phyloP scores from a whole-genome alignment of 2,797 vertebrate genomes.

The Serranus cabrilla region DNA sequence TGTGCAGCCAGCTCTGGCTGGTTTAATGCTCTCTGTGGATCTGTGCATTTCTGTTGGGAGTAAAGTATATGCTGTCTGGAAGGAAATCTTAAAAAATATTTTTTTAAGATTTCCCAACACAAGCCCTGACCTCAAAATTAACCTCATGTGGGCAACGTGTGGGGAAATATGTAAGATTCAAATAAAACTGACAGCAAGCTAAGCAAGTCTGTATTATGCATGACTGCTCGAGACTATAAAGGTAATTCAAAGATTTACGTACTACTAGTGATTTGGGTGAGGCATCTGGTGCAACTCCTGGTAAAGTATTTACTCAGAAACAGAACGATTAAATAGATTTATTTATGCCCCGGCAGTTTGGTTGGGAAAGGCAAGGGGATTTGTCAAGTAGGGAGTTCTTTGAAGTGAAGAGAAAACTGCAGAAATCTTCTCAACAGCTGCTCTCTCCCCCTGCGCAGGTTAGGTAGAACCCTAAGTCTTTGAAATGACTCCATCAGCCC shows the following conservation, averaged over 20 bases:
- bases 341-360: conserved; percentile 71
- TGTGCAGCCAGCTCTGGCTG: conserved; percentile 47
- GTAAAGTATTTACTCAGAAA: conserved; percentile 75
- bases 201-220: conserved; percentile 17
- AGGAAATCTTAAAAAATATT: conserved; percentile 55
- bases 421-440: conserved; percentile 80
- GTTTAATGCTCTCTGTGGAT: conserved; percentile 44
- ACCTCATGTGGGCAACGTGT: conserved; percentile 34
- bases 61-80: conserved; percentile 40
- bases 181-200: conserved; percentile 28
- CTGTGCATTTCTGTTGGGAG: conserved; percentile 28
- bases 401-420: conserved; percentile 75
- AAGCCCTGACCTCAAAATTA: conserved; percentile 49
- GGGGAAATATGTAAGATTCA: conserved; percentile 27
- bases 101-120: conserved; percentile 49
- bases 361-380: conserved; percentile 70
- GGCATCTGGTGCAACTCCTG: conserved; percentile 64
- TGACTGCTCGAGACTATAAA: conserved; percentile 1
- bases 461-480: conserved; percentile 71
- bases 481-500: conserved; percentile 77
- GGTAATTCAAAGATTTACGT: conserved; percentile 51
- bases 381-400: conserved; percentile 71
- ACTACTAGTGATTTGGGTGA: conserved; percentile 48
- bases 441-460: conserved; percentile 69
- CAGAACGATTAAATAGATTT: conserved; percentile 80